These are phyloP conservation scores for Batillaria attramentaria DNA, from an alignment of 1,140 invertebrate species.

Conservation along the genomic window DNA sequence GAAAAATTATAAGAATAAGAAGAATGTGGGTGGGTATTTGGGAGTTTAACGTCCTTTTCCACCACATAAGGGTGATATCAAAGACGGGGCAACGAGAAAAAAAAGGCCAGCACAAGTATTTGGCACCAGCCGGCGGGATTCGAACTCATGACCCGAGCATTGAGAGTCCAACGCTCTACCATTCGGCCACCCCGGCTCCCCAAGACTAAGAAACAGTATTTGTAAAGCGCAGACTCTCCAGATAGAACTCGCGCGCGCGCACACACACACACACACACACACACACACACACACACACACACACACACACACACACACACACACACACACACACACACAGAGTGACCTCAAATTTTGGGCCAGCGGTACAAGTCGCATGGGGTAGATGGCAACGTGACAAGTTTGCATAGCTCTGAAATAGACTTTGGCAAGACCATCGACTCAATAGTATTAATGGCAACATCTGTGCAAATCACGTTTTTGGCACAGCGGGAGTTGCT, in stretches of 20 bases:
- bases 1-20: too few species aligned
- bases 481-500: neutral
- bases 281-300: constrained; percentile 2
- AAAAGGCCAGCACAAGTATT: neutral
- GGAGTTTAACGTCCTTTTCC: too few species aligned
- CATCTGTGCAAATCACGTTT: neutral
- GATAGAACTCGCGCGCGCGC: neutral
- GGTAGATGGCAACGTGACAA: neutral
- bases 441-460: neutral
- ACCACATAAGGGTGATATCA: neutral
- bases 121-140: too few species aligned
- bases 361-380: too few species aligned
- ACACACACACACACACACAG: neutral
- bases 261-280: neutral
- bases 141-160: too few species aligned
- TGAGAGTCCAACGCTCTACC: neutral
- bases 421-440: neutral
- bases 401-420: neutral
- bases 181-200: neutral
- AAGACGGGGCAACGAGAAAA: neutral
- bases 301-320: constrained; percentile 2
- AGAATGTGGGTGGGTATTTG: too few species aligned
- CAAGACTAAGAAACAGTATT: neutral
- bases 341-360: neutral
- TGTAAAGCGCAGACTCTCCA: neutral